A percentile compares a stretch with the other conserved stretches of the same genome.
These are phyloP conservation scores for Neoitamus cyanurus DNA, from an alignment of 2,888 invertebrate genomes.

Conservation along the genomic window DNA sequence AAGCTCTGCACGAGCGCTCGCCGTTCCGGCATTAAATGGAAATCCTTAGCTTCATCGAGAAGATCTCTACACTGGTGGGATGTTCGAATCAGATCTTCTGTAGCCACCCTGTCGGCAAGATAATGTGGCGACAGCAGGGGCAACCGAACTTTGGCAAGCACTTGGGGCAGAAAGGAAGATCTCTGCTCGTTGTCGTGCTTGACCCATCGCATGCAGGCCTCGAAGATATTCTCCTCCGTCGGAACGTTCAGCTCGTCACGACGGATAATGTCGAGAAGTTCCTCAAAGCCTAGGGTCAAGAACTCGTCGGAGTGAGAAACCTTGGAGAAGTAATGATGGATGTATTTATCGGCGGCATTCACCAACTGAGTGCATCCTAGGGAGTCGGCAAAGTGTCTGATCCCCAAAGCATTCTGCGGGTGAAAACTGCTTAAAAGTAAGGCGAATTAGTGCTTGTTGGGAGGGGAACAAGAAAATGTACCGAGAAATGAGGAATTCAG, in stretches of 20 bases:
- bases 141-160: conserved; percentile 80
- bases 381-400: conserved; percentile 83
- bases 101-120: conserved; percentile 82
- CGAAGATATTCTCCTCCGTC: conserved; percentile 85
- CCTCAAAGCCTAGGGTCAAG: conserved; percentile 69
- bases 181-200: conserved; percentile 73
- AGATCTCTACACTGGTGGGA: conserved; percentile 87
- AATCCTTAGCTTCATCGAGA: conserved; percentile 88
- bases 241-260: conserved; percentile 82
- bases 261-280: conserved; percentile 76
- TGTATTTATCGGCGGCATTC: conserved; percentile 80
- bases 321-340: conserved; percentile 82
- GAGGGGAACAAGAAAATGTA: conserved; percentile 56
- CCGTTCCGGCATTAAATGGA: conserved; percentile 87
- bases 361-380: conserved; percentile 77
- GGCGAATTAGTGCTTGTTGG: background rate
- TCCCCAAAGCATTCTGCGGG: conserved; percentile 83
- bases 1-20: conserved; percentile 81
- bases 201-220: conserved; percentile 84
- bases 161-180: conserved; percentile 72
- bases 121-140: conserved; percentile 85
- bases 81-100: conserved; percentile 79
- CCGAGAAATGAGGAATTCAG: conserved; percentile 81
- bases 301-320: conserved; percentile 84
- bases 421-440: conserved; percentile 70